A percentile compares a stretch with the other conserved stretches of the same genome.
Conservation (phyloP, 1,140 invertebrate genomes). For the Meteorus sp. region DNA sequence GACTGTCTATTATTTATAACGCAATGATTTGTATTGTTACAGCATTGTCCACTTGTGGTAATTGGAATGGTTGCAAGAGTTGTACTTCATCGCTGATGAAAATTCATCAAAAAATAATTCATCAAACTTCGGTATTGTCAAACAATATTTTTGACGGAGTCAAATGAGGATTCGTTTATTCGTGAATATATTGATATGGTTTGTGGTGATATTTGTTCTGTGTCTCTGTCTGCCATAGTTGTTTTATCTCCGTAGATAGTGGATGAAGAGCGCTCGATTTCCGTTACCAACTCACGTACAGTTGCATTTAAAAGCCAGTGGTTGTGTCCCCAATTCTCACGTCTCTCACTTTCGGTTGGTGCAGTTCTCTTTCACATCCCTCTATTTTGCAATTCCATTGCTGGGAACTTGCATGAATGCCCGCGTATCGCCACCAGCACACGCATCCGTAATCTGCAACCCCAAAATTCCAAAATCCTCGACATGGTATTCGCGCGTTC, state of each 20-base stretch:
- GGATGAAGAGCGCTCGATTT: background rate
- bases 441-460: slow-evolving; percentile 6
- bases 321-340: background rate
- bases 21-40: too few species aligned
- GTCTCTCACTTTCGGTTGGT: background rate
- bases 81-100: too few species aligned
- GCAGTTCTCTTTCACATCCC: background rate
- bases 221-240: background rate
- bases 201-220: background rate
- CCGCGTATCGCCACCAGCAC: slow-evolving; percentile 5
- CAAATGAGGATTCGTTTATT: too few species aligned
- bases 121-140: too few species aligned
- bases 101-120: too few species aligned
- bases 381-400: background rate
- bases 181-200: background rate
- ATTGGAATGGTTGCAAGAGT: too few species aligned
- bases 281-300: slow-evolving; percentile 22
- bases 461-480: slow-evolving; percentile 7
- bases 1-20: too few species aligned
- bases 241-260: slow-evolving; percentile 15
- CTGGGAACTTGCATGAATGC: background rate
- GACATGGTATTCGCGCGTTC: slow-evolving; percentile 8
- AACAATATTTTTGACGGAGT: too few species aligned
- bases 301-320: slow-evolving; percentile 19
- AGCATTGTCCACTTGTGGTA: too few species aligned